A percentile compares a stretch with the other conserved stretches of the same genome.
Conservation (phyloP, 2,113 vertebrate species). For the Cinclus cinclus region DNA sequence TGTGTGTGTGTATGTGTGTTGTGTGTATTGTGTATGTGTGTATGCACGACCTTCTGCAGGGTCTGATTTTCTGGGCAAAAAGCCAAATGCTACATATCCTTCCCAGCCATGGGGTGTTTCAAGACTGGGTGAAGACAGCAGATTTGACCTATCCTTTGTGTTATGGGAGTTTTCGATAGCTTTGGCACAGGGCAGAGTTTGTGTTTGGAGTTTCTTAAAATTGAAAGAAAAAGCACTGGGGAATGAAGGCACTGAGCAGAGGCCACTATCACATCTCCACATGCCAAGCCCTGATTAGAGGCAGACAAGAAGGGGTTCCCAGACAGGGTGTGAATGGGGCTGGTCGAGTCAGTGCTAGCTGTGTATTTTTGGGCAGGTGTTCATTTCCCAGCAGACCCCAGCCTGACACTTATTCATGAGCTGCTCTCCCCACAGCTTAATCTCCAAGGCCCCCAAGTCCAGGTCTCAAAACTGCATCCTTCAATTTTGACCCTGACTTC, state of each 20-base stretch:
- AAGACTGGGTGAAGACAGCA: neutral
- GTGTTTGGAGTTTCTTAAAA: neutral
- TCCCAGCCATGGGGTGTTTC: constrained; percentile 25
- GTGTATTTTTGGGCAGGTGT: neutral
- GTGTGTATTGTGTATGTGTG: too few relatives aligned
- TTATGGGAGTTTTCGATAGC: accelerated
- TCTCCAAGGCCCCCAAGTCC: neutral
- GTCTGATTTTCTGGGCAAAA: constrained; percentile 72
- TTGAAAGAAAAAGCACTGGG: neutral
- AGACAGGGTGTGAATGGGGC: neutral
- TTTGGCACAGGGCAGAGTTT: neutral
- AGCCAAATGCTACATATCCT: constrained; percentile 62
- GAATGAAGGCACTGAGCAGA: neutral
- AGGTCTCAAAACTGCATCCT: constrained; percentile 15
- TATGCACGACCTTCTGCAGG: constrained; percentile 42
- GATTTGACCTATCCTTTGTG: neutral
- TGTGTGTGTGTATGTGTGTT: neutral
- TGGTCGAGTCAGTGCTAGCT: neutral
- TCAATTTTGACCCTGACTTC: constrained; percentile 9
- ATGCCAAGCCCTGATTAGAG: neutral
- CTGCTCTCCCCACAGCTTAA: neutral
- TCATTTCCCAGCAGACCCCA: neutral
- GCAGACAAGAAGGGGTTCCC: neutral
- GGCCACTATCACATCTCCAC: neutral
- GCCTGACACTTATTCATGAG: neutral